phyloP scores from a whole-genome alignment of 2,888 invertebrate genomes.

The Drosophila suboccidentalis region DNA sequence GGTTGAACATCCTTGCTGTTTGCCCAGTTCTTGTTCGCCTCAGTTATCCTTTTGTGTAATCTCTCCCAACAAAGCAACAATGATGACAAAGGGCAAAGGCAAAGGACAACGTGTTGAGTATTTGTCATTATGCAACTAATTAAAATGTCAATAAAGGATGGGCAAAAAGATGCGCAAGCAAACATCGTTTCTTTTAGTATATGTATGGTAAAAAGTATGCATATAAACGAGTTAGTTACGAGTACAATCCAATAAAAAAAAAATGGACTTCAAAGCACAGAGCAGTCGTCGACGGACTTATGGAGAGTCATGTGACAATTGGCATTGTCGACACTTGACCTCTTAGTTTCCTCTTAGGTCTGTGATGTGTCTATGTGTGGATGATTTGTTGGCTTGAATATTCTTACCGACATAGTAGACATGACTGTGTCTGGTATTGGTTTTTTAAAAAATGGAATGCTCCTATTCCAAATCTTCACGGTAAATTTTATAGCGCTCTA shows the following conservation, averaged over 20 bases:
- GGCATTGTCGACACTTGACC: constrained; percentile 64
- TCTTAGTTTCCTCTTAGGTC: constrained; percentile 9
- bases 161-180: constrained; percentile 36
- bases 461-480: too few relatives aligned
- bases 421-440: background rate
- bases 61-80: constrained; percentile 8
- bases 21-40: background rate
- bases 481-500: background rate
- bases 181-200: constrained; percentile 17
- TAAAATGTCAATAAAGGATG: constrained; percentile 66
- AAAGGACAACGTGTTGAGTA: constrained; percentile 53
- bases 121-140: constrained; percentile 67
- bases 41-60: constrained; percentile 5
- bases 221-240: background rate
- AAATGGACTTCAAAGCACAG: constrained; percentile 30
- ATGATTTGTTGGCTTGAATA: constrained; percentile 47
- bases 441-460: too few relatives aligned
- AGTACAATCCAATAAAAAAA: constrained; percentile 24
- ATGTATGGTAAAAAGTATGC: background rate
- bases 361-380: constrained; percentile 7
- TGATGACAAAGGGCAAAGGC: constrained; percentile 9
- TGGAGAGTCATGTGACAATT: constrained; percentile 55
- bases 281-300: constrained; percentile 18
- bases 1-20: constrained; percentile 5
- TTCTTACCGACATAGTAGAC: constrained; percentile 47